phyloP scores from a whole-genome alignment of 2,888 invertebrate species.

The Philhelius pedissequus region DNA sequence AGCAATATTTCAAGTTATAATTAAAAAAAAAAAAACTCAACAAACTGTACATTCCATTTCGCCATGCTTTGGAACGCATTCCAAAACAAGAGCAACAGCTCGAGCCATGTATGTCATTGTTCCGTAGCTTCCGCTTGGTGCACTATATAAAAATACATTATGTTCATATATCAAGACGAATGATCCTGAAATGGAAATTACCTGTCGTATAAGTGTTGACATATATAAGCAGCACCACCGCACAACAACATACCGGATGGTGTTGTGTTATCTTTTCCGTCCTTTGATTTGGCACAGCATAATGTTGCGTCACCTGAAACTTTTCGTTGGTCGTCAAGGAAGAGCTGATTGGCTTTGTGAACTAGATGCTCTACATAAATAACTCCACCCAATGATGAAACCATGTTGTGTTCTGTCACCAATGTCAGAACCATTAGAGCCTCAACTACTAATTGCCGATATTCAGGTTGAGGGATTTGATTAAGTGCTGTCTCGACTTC shows the following conservation, averaged over 20 bases:
- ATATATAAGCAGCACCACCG: slow-evolving; percentile 96
- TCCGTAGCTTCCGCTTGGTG: slow-evolving; percentile 97
- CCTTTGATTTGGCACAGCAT: slow-evolving; percentile 91
- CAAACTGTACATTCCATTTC: slow-evolving; percentile 90
- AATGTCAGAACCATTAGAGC: slow-evolving; percentile 97
- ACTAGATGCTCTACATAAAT: slow-evolving; percentile 95
- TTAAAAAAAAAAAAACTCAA: slow-evolving; percentile 82
- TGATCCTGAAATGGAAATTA: slow-evolving; percentile 64
- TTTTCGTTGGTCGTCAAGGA: slow-evolving; percentile 96
- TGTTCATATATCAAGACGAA: too few species aligned
- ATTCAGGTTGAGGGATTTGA: slow-evolving; percentile 98
- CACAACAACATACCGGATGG: slow-evolving; percentile 86
- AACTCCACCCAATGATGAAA: slow-evolving; percentile 86
- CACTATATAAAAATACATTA: slow-evolving; percentile 85
- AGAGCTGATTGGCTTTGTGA: slow-evolving; percentile 95
- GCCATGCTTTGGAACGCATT: slow-evolving; percentile 87
- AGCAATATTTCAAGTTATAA: background rate
- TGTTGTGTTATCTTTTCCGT: slow-evolving; percentile 81
- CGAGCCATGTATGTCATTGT: slow-evolving; percentile 98
- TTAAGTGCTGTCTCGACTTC: slow-evolving; percentile 98
- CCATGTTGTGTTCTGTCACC: slow-evolving; percentile 92
- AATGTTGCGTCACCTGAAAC: slow-evolving; percentile 94
- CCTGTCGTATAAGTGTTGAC: slow-evolving; percentile 96
- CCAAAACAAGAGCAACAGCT: slow-evolving; percentile 87
- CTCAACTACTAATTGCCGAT: slow-evolving; percentile 97